Base-by-base conservation (phyloP, 1,140 invertebrate genomes). In the Rhopalosiphum padi region DNA sequence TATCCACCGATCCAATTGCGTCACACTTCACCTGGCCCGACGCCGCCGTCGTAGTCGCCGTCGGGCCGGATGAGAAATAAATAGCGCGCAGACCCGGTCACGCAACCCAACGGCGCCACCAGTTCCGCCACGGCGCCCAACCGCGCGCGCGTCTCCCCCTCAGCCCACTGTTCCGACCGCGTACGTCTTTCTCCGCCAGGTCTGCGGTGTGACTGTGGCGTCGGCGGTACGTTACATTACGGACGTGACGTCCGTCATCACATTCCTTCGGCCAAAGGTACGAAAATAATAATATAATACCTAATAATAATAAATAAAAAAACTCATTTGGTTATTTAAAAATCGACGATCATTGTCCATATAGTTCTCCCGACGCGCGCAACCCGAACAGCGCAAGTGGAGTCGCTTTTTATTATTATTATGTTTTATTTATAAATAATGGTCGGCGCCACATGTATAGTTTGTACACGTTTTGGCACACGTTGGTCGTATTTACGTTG, bases 81-180 rank as follows among this genome's bases (percentile, higher is more conserved):
- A 94, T 90, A 91, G 91, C 94, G 94, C 60, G 60, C 82, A 94
- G 94, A 94, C 93, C 94, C 94, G 94, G 95, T 95, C 87, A 48
- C 94, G 95, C 94, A 94, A 94, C 94, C 94, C 94, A 94, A 94
- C 92, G 94, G 93, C 95, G 95, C 94, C 95, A 94, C 95, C 77
- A 86, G 88, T 88, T 88, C 53, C 92, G 92, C 95, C 95, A 94
- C 95, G 94, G 94, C 94, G 95, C 95, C 94, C 95, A 94, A 94
- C 94, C 94, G 95, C 94, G 94, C 94, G 94, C 90, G 46, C 68
- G 35, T 55, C 68, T 53, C 60, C 43, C 22, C 82, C 55, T 35
- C 51, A 46, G 77, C 25, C 86, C 93, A 89, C 93, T 94, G 46
- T 68, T 82, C 90, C 94, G 37, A 91, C 91, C 87, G 82, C 83